Conservation (phyloP, 2,797 vertebrate species). For the Masticophis lateralis region DNA sequence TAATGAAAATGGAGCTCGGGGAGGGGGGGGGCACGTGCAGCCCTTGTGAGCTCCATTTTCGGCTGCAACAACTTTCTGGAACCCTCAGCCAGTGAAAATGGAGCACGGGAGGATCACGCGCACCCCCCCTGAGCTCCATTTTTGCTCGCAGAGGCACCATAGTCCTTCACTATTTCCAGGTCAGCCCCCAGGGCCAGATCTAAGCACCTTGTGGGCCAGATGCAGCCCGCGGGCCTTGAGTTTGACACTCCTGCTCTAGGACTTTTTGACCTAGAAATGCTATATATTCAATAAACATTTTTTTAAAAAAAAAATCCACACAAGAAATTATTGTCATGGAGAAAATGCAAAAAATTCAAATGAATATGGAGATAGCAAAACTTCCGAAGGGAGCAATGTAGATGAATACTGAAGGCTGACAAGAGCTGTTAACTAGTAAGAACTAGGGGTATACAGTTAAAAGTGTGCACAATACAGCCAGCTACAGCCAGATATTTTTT, state of each 20-base stretch:
- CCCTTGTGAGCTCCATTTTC: no score
- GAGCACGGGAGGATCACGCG: fast-evolving
- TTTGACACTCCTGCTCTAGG: neutral
- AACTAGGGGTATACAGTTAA: slow-evolving; percentile 50
- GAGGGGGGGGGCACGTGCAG: no score
- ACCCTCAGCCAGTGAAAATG: no score
- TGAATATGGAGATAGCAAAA: neutral
- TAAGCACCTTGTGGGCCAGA: no score
- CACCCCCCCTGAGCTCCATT: no score
- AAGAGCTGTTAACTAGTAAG: slow-evolving; percentile 47
- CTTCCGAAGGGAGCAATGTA: slow-evolving; percentile 37
- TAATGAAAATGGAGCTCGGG: no score
- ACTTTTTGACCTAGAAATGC: slow-evolving; percentile 26
- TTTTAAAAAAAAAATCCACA: neutral
- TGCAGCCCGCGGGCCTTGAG: no score
- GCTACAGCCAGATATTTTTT: slow-evolving; percentile 51
- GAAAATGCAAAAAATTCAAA: neutral
- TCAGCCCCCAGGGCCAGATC: no score
- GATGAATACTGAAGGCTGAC: slow-evolving; percentile 55
- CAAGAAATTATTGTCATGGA: neutral
- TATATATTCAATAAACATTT: slow-evolving; percentile 5
- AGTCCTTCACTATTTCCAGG: no score
- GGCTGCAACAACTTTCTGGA: no score
- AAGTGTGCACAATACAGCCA: slow-evolving; percentile 57
- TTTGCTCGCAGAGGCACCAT: no score